These are phyloP conservation scores for Champsocephalus esox DNA, from an alignment of 2,797 vertebrate species.

Conservation along the genomic window DNA sequence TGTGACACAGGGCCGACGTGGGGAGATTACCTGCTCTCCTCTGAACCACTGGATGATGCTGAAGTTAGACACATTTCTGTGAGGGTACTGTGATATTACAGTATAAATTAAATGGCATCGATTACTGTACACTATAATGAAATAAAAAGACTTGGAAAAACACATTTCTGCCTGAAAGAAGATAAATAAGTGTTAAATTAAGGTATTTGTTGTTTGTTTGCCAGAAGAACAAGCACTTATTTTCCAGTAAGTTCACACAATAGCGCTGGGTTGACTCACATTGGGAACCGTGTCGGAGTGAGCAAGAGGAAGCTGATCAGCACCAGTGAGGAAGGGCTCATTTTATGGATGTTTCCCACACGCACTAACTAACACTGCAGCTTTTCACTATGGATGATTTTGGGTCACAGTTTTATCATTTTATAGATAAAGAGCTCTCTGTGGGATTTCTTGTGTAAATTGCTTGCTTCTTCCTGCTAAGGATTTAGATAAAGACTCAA, in stretches of 20 bases:
- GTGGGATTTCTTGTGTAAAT: conserved; percentile 20
- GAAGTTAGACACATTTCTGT: conserved; percentile 18
- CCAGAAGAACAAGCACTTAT: conserved; percentile 23
- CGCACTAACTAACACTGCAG: conserved; percentile 33
- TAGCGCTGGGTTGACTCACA: conserved; percentile 35
- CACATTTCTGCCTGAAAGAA: conserved; percentile 9
- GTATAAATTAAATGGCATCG: no score
- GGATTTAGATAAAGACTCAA: conserved; percentile 30
- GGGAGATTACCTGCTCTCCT: conserved; percentile 65
- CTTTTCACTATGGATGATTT: conserved; percentile 41
- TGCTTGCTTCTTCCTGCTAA: conserved; percentile 40
- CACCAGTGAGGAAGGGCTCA: conserved; percentile 58
- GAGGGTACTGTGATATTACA: no score
- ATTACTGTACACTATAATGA: no score
- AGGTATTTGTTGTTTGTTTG: conserved; percentile 41
- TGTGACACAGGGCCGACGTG: conserved; percentile 50
- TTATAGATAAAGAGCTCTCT: conserved; percentile 41
- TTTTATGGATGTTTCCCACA: conserved; percentile 52
- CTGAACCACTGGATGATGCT: conserved; percentile 47
- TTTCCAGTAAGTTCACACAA: conserved; percentile 27
- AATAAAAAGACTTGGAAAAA: background rate
- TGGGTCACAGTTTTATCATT: conserved; percentile 26
- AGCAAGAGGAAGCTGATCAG: conserved; percentile 59
- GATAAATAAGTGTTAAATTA: conserved; percentile 11
- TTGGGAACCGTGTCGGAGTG: conserved; percentile 39